Evolutionary conservation across 2,888 invertebrate genomes (phyloP).

Genomic region (Chloroclystis v-ata): DNA sequence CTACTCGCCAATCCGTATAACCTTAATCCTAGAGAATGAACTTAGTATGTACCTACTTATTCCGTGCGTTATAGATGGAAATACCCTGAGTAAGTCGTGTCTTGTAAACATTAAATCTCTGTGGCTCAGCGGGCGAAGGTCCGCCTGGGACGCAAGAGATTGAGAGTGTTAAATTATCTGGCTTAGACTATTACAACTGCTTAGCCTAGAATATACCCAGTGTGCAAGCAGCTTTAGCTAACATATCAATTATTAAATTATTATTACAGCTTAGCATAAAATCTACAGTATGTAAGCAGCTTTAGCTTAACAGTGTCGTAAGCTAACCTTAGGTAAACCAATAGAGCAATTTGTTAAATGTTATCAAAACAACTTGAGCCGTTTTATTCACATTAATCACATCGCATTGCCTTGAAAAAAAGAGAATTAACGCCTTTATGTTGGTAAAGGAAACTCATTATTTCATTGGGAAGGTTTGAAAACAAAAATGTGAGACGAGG

Average conservation of each 20-base stretch:
- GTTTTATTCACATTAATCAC: slow-evolving; percentile 44
- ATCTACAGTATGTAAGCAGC: not conserved
- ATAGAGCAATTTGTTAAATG: slow-evolving; percentile 16
- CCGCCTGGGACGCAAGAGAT: too few species aligned
- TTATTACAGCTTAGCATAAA: too few species aligned
- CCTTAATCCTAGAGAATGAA: too few species aligned
- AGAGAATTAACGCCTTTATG: slow-evolving; percentile 58
- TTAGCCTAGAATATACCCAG: too few species aligned
- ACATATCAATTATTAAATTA: too few species aligned
- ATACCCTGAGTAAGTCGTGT: not conserved
- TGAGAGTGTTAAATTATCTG: too few species aligned
- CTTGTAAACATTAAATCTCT: not conserved
- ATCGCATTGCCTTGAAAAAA: slow-evolving; percentile 46
- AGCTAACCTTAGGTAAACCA: slow-evolving; percentile 10
- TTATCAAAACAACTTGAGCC: slow-evolving; percentile 12
- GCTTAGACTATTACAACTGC: too few species aligned
- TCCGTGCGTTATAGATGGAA: slow-evolving; percentile 4
- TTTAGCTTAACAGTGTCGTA: slow-evolving; percentile 8
- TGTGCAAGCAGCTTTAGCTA: too few species aligned
- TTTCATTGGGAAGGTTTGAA: too few species aligned
- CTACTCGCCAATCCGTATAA: too few species aligned
- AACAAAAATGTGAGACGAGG: too few species aligned
- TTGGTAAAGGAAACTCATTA: not conserved
- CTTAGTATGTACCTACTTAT: not conserved
- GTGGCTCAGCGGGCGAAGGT: too few species aligned